Base-by-base conservation (phyloP, 2,113 vertebrate species). In the Pandion haliaetus region DNA sequence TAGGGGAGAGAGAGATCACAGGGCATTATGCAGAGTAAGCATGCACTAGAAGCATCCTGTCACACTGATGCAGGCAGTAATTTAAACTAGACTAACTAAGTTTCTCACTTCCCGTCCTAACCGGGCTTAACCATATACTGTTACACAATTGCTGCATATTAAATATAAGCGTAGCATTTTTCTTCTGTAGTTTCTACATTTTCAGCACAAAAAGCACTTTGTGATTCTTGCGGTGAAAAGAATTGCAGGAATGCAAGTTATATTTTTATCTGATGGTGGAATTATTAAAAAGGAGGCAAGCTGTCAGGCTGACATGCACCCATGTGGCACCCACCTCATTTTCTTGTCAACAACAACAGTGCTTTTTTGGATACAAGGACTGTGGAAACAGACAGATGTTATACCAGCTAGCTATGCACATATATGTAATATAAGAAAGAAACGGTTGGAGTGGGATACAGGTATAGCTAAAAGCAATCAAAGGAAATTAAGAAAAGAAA, bases 81-180 rank as follows among this genome's bases (percentile, higher is more conserved):
- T 17, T 62, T 21, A 18, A 80, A 31, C 32, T 7, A 1, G 44
- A 65, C 19, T 8, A 31, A 52, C 8, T 31, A n/a, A n/a, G n/a
- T 19, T 45, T 45, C 42, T 28, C 50, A 26, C 31, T 38, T 69
- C 24, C 36, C 38, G 34, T 8, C 49, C 52, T 38, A 38, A 23
- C 29, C 17, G 3, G 28, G 8, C 62, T 14, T 38, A n/a, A 34
- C n/a, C 42, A 11, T 5, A 15, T 2, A 5, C 15, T 6, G n/a
- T 40, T 17, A 52, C 3, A 2, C 10, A 5, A 25, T 47, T 14
- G 20, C n/a, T 8, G 31, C 13, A 1, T 26, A 4, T 17, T 36
- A 19, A 15, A 32, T 12, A 5, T 2, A n/a, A 59, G 21, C 1
- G 4, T 19, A 24, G 63, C 10, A 17, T 65, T 82, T 70, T 81